Base-by-base conservation (phyloP, 2,113 vertebrate species). In the Oreocharis arfaki region DNA sequence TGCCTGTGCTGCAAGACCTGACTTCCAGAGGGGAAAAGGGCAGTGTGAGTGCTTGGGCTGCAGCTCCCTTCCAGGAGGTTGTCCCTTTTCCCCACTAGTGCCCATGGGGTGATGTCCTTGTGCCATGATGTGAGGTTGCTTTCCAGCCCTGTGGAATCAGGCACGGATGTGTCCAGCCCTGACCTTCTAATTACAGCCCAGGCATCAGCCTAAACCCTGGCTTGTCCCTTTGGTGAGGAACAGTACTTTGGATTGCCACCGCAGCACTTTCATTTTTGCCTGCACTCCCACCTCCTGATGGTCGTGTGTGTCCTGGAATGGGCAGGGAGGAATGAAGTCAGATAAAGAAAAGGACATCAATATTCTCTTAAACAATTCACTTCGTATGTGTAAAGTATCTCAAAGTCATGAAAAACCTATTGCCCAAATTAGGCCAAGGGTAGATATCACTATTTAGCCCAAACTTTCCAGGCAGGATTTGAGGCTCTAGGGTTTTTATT, bases 71-170 rank as follows among this genome's bases (percentile, higher is more conserved):
- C 10, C 16, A 42, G 57, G 41, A 81, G 10, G 10, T 35, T 88
- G 19, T 15, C 46, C 8, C 16, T 75, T 77, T 30, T 35, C 6
- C 22, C 6, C 2, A 1, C 30, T 44, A 56, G 18, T 74, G 27
- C 24, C 33, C 0, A 0, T 5, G 30, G 39, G 49, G 2, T 0
- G 1, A 7, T 47, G 37, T 50, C 22, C 41, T 26, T 3, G 0
- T 59, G 63, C 46, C 17, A 17, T 1, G 9, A n/a, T 2, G 4
- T 11, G 53, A 55, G 28, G 23, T 64, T 79, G 32, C 37, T 59
- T 16, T 69, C 33, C 56, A 46, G 3, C 24, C 11, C 33, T 3
- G 1, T 50, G 41, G 27, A 59, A 30, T 42, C 15, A 16, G 39
- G 39, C 15, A 26, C 0, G 3, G 35, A 19, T 59, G 18, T 21